Percentiles rank a stretch among this genome's conserved stretches.
Evolutionary conservation across 1,140 invertebrate genomes (phyloP).

Genomic region (Caenorhabditis latens): DNA sequence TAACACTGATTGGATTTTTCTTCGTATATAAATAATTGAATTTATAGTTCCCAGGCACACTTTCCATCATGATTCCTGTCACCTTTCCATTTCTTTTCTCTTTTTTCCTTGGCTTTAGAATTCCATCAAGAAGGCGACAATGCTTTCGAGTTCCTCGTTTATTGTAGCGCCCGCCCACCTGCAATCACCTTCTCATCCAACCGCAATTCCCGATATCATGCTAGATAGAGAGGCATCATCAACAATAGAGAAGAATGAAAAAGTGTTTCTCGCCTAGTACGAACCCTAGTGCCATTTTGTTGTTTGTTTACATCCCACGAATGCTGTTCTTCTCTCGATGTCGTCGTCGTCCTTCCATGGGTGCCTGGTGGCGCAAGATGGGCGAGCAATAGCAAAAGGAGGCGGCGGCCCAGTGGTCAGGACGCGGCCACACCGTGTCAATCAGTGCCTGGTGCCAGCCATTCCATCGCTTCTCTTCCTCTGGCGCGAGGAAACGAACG

Average conservation of each 20-base stretch:
- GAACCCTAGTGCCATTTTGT: slow-evolving; percentile 47
- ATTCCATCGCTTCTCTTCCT: slow-evolving; percentile 44
- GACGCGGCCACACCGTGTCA: slow-evolving; percentile 44
- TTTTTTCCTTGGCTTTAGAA: background rate
- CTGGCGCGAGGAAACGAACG: slow-evolving; percentile 30
- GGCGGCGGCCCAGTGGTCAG: slow-evolving; percentile 16
- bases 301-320: slow-evolving; percentile 42
- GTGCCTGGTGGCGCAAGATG: slow-evolving; percentile 47
- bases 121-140: background rate
- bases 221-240: background rate
- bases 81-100: background rate
- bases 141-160: slow-evolving; percentile 7
- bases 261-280: slow-evolving; percentile 53
- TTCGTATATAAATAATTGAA: background rate
- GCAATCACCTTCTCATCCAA: background rate
- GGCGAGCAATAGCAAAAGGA: slow-evolving; percentile 17
- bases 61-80: background rate
- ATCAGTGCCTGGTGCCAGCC: slow-evolving; percentile 44
- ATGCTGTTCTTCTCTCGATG: slow-evolving; percentile 42
- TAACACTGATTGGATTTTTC: slow-evolving; percentile 38
- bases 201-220: slow-evolving; percentile 4
- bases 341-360: slow-evolving; percentile 40
- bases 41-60: background rate
- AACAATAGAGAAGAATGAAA: background rate
- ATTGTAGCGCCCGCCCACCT: background rate